These are phyloP conservation scores for Arctopsyche grandis DNA, from an alignment of 1,140 invertebrate genomes.

Conservation along the genomic window DNA sequence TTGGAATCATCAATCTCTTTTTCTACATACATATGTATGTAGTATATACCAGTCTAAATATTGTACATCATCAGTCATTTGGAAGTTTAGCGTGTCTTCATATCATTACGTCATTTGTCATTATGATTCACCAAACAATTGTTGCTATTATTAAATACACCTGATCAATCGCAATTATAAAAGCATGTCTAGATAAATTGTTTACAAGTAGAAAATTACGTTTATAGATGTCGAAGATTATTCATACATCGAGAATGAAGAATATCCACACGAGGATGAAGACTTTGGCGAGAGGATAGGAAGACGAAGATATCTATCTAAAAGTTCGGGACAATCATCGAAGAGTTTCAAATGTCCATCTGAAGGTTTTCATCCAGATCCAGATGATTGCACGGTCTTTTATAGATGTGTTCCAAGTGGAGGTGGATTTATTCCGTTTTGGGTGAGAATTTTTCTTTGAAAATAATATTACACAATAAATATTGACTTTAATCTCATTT, in stretches of 20 bases:
- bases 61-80: neutral
- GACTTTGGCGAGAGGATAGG: conserved; percentile 46
- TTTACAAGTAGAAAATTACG: too few species aligned
- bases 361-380: conserved; percentile 75
- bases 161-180: neutral
- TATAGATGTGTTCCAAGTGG: conserved; percentile 67
- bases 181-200: too few species aligned
- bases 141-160: conserved; percentile 4
- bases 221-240: neutral
- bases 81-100: neutral
- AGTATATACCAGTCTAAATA: neutral
- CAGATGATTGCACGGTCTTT: conserved; percentile 69
- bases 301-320: conserved; percentile 26
- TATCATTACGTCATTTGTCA: neutral
- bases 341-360: conserved; percentile 56
- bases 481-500: neutral
- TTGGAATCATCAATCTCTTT: neutral
- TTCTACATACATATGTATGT: too few species aligned
- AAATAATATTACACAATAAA: neutral
- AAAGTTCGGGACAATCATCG: neutral
- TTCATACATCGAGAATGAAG: neutral
- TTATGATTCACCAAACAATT: neutral
- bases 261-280: neutral
- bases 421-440: conserved; percentile 59
- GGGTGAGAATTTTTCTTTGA: conserved; percentile 55